Conservation (phyloP, 2,888 invertebrate genomes). For the Tricholauxania praeusta region DNA sequence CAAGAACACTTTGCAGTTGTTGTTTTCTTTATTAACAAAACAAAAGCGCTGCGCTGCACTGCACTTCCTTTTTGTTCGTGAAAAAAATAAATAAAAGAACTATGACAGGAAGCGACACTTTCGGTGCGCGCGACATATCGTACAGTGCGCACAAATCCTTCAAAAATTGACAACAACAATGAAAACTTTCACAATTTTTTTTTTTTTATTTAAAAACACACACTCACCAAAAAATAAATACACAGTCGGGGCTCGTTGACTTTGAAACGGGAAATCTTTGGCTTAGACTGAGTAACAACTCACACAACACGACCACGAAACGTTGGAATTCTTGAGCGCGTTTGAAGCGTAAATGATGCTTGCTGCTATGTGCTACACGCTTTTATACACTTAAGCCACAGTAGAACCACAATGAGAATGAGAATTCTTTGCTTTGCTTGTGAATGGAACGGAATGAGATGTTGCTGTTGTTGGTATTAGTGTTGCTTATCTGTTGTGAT, state of each 20-base stretch:
- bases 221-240: slow-evolving; percentile 27
- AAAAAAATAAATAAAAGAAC: too few species aligned
- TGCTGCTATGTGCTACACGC: slow-evolving; percentile 43
- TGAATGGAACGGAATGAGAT: slow-evolving; percentile 11
- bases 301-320: not conserved
- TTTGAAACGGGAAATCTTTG: not conserved
- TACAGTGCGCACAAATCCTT: not conserved
- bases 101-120: too few species aligned
- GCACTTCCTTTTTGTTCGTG: too few species aligned
- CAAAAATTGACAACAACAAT: not conserved
- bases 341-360: slow-evolving; percentile 49
- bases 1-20: slow-evolving; percentile 5
- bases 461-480: not conserved
- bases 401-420: not conserved
- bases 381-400: slow-evolving; percentile 32
- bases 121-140: too few species aligned
- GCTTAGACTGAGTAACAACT: not conserved
- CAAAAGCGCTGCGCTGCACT: too few species aligned
- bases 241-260: slow-evolving; percentile 8
- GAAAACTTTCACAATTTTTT: not conserved
- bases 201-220: not conserved
- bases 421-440: slow-evolving; percentile 7
- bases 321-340: slow-evolving; percentile 37
- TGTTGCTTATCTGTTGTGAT: not conserved
- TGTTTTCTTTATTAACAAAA: not conserved